Conservation (phyloP, 2,797 vertebrate species). For the Bufotes viridis region DNA sequence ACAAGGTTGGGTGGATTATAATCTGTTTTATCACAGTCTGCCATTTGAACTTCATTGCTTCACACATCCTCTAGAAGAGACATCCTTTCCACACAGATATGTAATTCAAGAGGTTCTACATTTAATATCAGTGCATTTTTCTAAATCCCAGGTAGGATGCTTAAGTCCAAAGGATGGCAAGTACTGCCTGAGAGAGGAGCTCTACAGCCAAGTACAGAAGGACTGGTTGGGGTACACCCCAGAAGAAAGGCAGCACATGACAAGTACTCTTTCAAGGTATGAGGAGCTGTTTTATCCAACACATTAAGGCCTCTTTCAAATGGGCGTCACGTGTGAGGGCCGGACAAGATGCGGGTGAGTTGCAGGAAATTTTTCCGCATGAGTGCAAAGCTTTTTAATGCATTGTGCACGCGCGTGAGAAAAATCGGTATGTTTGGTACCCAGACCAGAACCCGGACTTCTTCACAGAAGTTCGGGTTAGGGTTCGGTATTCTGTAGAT, state of each 20-base stretch:
- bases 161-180: constrained; percentile 78
- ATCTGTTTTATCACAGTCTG: background rate
- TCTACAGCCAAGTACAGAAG: constrained; percentile 72
- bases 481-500: too few species aligned
- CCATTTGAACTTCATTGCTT: background rate
- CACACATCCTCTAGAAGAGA: background rate
- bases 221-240: constrained; percentile 78
- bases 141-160: constrained; percentile 72
- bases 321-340: too few species aligned
- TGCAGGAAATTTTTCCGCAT: too few species aligned
- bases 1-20: background rate
- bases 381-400: too few species aligned
- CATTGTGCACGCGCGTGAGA: too few species aligned
- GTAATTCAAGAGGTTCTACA: background rate
- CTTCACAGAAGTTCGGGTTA: too few species aligned
- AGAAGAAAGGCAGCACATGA: constrained; percentile 78
- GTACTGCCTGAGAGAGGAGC: constrained; percentile 77
- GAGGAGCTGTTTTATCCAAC: background rate
- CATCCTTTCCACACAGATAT: background rate
- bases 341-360: too few species aligned
- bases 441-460: too few species aligned
- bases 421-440: too few species aligned
- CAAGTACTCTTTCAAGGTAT: constrained; percentile 76
- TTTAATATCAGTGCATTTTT: background rate
- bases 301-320: background rate